phyloP scores from a whole-genome alignment of 2,888 invertebrate species.

The Cistogaster globosa region DNA sequence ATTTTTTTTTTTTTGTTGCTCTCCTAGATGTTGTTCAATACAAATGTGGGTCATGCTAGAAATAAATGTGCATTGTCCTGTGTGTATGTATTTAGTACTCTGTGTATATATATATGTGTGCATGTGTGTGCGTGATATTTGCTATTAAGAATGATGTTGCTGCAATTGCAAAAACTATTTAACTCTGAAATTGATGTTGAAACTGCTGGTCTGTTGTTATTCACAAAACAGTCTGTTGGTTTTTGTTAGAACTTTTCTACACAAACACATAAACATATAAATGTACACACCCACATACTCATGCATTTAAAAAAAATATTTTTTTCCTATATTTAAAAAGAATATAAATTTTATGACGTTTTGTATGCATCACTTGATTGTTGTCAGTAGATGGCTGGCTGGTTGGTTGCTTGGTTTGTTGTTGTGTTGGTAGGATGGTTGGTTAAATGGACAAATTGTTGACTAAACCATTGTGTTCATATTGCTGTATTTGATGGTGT shows the following conservation, averaged over 20 bases:
- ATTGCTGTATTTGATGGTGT: not conserved
- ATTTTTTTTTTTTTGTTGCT: not conserved
- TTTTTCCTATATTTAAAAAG: not conserved
- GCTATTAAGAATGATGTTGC: not conserved
- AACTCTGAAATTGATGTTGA: conserved; percentile 38
- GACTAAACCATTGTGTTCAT: not conserved
- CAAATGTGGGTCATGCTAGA: not conserved
- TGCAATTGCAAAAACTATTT: conserved; percentile 5
- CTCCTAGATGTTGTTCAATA: conserved; percentile 14
- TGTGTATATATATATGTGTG: conserved; percentile 1
- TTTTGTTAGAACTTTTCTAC: conserved; percentile 37
- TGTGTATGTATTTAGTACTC: not conserved
- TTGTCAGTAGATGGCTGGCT: conserved; percentile 16
- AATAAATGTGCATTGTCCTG: not conserved
- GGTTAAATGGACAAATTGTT: no score
- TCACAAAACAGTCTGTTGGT: conserved; percentile 63
- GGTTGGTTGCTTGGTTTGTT: conserved; percentile 6
- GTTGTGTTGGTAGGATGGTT: no score
- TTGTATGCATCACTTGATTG: conserved; percentile 54
- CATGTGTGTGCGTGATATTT: not conserved
- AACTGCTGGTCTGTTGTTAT: conserved; percentile 49
- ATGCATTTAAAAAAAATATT: not conserved
- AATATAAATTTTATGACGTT: conserved; percentile 44
- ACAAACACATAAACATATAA: conserved; percentile 1
- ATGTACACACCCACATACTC: not conserved